phyloP scores from a whole-genome alignment of 2,888 invertebrate species.

The Seira ritae region DNA sequence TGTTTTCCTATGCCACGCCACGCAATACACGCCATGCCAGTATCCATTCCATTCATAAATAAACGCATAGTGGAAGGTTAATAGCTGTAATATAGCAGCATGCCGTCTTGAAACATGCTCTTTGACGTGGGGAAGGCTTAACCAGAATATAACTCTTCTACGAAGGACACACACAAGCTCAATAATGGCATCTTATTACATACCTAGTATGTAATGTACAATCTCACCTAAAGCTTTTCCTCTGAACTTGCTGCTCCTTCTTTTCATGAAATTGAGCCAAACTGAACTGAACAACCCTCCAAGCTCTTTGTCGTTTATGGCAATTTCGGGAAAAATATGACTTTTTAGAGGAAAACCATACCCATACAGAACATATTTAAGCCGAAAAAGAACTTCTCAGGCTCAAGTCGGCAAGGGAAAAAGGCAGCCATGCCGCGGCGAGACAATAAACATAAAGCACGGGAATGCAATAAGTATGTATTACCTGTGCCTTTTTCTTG shows the following conservation, averaged over 20 bases:
- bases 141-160: no score
- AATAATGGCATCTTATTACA: constrained; percentile 43
- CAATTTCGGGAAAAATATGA: constrained; percentile 47
- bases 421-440: constrained; percentile 44
- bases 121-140: not conserved
- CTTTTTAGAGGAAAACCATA: constrained; percentile 33
- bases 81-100: constrained; percentile 53
- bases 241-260: constrained; percentile 31
- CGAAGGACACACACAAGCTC: constrained; percentile 16
- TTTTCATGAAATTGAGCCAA: not conserved
- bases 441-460: constrained; percentile 55
- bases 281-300: not conserved
- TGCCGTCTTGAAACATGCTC: constrained; percentile 34
- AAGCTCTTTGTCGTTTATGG: constrained; percentile 25
- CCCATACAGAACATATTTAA: not conserved
- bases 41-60: constrained; percentile 32
- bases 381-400: not conserved
- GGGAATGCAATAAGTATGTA: no score
- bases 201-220: constrained; percentile 29
- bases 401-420: constrained; percentile 42
- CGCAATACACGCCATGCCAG: not conserved
- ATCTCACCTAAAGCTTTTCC: constrained; percentile 30
- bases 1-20: constrained; percentile 20
- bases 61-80: constrained; percentile 40
- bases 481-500: no score